Evolutionary conservation across 2,113 vertebrate species (phyloP).

Genomic region (Cacatua alba): DNA sequence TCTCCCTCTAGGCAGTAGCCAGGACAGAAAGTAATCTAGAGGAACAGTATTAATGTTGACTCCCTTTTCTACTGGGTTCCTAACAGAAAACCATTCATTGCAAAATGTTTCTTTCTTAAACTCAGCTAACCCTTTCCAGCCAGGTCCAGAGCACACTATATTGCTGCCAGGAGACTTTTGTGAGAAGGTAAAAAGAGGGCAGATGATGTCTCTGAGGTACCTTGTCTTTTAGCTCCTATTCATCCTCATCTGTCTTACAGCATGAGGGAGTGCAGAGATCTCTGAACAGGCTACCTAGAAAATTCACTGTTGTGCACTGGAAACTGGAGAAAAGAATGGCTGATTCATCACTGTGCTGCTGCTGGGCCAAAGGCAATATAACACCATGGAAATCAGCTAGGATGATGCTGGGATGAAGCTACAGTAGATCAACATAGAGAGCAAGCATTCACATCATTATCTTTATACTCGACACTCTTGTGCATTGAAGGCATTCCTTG

Average conservation of each 20-base stretch:
- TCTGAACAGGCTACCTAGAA: background rate
- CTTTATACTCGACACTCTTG: background rate
- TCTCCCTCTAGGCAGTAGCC: background rate
- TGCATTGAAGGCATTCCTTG: background rate
- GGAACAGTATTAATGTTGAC: background rate
- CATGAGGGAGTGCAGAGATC: background rate
- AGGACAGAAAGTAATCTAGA: background rate
- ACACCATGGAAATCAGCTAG: background rate
- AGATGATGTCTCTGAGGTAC: background rate
- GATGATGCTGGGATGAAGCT: background rate
- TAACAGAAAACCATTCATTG: background rate
- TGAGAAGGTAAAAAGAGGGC: background rate
- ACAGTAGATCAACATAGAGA: background rate
- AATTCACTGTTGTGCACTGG: background rate
- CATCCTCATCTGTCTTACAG: background rate
- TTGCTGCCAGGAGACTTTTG: background rate
- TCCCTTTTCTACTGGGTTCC: background rate
- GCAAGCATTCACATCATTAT: background rate
- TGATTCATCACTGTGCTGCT: background rate
- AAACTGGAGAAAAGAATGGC: background rate
- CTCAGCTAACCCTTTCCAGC: background rate
- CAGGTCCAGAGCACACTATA: rapidly evolving
- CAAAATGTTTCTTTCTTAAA: background rate
- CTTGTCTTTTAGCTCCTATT: background rate
- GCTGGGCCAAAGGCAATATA: background rate